Evolutionary conservation across 2,797 vertebrate species (phyloP), one percentile per base, ranked within the genome.

Genomic region (Hippocampus kuda): DNA sequence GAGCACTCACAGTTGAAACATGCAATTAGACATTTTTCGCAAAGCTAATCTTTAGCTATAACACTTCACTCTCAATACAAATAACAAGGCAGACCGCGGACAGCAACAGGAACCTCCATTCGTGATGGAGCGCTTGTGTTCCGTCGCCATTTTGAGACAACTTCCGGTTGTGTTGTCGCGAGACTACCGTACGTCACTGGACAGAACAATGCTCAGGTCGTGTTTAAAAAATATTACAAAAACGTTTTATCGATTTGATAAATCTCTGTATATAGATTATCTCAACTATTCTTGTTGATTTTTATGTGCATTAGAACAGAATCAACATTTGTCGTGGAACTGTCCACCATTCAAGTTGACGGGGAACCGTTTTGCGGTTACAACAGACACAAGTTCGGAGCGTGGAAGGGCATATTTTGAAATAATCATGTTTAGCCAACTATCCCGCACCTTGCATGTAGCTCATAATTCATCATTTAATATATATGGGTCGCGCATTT

Each of bases 131-230:
- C 85, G 84, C 75, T 80, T 71, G 57, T 72, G 56, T 77, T 75
- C 75, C 73, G 0, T 86, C 90, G 91, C 91, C 91, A 92, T 92
- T 89, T 92, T 91, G 87, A 88, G 77, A 88, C 79, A 74, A 83
- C 85, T 83, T 81, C 72, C 49, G 48, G 46, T 74, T 68, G 8
- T 87, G n/a, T 12, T 24, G 26, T 56, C 87, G 86, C 87, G 87
- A 88, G 77, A 87, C 0, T 75, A 61, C 20, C 44, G 4, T 41
- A 1, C 1, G 2, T 9, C 4, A 34, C 22, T 11, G 16, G 13
- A 10, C 3, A 1, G 2, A 51, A 34, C 18, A 7, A 13, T 57
- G 56, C 2, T 3, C 26, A 27, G 15, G 56, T 6, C 12, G 15
- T 16, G 9, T 61, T 61, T 20, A 9, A 20, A 61, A 9, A 61